Conservation (phyloP, 2,888 invertebrate genomes). For the Calliphora vomitoria region DNA sequence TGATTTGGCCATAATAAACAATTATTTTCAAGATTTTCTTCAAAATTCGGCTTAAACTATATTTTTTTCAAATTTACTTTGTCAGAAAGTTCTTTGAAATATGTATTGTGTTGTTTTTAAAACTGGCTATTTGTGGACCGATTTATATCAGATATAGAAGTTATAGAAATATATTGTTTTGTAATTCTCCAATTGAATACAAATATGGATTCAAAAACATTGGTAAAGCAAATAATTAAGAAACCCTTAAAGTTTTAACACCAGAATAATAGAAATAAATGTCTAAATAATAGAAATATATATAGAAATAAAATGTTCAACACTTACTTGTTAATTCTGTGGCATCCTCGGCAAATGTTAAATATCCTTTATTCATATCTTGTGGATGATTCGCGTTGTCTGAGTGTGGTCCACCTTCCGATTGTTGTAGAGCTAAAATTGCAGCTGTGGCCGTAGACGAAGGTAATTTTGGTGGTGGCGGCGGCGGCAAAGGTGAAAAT, state of each 20-base stretch:
- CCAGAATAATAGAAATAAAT: background rate
- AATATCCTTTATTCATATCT: slow-evolving; percentile 97
- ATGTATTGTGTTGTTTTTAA: too few species aligned
- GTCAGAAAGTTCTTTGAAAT: too few species aligned
- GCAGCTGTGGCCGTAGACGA: slow-evolving; percentile 71
- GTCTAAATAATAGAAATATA: background rate
- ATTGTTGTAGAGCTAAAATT: slow-evolving; percentile 73
- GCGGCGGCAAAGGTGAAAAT: slow-evolving; percentile 78
- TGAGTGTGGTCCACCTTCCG: slow-evolving; percentile 82
- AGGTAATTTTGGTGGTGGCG: slow-evolving; percentile 73
- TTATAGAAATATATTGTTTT: too few species aligned
- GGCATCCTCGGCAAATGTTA: slow-evolving; percentile 94
- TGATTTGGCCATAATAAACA: too few species aligned
- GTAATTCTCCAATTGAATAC: too few species aligned
- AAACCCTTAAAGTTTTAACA: slow-evolving; percentile 20
- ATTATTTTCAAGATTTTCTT: too few species aligned
- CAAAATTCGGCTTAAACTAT: too few species aligned
- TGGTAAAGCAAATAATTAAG: too few species aligned
- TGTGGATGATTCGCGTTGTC: slow-evolving; percentile 88
- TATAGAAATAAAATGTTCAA: background rate
- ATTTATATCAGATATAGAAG: too few species aligned
- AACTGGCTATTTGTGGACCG: too few species aligned
- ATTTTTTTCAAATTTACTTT: too few species aligned
- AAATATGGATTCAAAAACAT: too few species aligned
- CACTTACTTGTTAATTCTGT: slow-evolving; percentile 94